These are phyloP conservation scores for Momotus momota DNA, from an alignment of 2,797 vertebrate genomes.

Conservation along the genomic window DNA sequence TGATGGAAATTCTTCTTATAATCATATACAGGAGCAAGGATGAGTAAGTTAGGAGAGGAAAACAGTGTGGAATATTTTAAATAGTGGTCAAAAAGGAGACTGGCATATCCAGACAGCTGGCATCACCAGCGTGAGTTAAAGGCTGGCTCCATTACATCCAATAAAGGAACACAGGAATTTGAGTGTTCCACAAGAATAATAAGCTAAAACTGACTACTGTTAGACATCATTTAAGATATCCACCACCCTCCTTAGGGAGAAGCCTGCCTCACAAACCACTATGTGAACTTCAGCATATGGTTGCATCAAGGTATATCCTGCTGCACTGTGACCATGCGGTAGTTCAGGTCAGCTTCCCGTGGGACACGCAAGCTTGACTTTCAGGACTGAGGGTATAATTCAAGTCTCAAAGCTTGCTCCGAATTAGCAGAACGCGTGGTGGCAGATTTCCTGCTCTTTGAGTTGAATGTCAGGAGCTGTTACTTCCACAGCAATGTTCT, in stretches of 20 bases:
- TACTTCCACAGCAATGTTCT: slow-evolving; percentile 40
- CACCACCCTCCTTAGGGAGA: background rate
- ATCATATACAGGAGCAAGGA: background rate
- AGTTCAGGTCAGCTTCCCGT: background rate
- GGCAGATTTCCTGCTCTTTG: slow-evolving; percentile 26
- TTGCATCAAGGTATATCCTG: background rate
- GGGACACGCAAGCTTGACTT: background rate
- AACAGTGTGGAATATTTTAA: background rate
- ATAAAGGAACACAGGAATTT: background rate
- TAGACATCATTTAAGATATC: background rate
- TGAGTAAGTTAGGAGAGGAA: background rate
- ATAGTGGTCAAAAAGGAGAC: background rate
- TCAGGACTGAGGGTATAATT: background rate
- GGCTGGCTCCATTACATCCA: background rate
- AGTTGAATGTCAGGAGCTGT: slow-evolving; percentile 44
- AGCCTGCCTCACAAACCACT: background rate
- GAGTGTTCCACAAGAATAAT: background rate
- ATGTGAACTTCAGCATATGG: background rate
- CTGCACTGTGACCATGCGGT: background rate
- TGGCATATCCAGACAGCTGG: background rate
- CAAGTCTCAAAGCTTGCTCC: background rate
- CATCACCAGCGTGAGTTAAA: background rate
- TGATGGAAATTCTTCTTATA: slow-evolving; percentile 10
- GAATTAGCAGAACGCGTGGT: slow-evolving; percentile 24
- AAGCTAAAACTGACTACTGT: background rate